A percentile compares a stretch with the other conserved stretches of the same genome.
phyloP scores from a whole-genome alignment of 1,140 invertebrate species.

The Eriosoma lanigerum region DNA sequence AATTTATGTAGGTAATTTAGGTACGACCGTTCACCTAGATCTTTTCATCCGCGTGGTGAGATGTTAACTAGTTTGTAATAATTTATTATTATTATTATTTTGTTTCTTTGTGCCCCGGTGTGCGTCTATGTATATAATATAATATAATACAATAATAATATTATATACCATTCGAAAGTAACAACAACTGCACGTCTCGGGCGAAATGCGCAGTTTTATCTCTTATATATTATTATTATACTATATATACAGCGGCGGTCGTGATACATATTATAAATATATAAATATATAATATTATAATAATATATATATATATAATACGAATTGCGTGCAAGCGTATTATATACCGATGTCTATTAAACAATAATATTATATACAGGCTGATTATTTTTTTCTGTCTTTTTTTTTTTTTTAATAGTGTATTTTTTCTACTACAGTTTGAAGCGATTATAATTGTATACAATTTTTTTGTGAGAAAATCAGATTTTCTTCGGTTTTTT shows the following conservation, averaged over 20 bases:
- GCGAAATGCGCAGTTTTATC: neutral
- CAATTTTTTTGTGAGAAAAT: too few relatives aligned
- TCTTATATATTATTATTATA: neutral
- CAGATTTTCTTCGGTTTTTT: too few relatives aligned
- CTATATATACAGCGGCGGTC: neutral
- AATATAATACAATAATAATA: neutral
- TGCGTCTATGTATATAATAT: neutral
- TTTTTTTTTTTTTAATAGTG: too few relatives aligned
- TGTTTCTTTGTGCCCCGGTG: neutral
- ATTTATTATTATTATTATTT: slow-evolving; percentile 24
- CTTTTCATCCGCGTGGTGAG: neutral
- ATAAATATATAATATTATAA: too few relatives aligned
- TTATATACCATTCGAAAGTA: slow-evolving; percentile 5
- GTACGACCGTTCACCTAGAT: slow-evolving; percentile 3
- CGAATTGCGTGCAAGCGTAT: neutral
- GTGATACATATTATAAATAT: slow-evolving; percentile 22
- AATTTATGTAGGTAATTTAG: too few relatives aligned
- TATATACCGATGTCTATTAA: neutral
- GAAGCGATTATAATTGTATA: too few relatives aligned
- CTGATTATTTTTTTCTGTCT: too few relatives aligned
- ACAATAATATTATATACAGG: neutral
- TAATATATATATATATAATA: neutral
- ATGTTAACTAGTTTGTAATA: slow-evolving; percentile 30
- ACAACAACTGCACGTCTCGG: neutral
- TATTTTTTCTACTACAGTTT: too few relatives aligned